phyloP scores from a whole-genome alignment of 2,888 invertebrate species.

The Dicyrtoma fusca region DNA sequence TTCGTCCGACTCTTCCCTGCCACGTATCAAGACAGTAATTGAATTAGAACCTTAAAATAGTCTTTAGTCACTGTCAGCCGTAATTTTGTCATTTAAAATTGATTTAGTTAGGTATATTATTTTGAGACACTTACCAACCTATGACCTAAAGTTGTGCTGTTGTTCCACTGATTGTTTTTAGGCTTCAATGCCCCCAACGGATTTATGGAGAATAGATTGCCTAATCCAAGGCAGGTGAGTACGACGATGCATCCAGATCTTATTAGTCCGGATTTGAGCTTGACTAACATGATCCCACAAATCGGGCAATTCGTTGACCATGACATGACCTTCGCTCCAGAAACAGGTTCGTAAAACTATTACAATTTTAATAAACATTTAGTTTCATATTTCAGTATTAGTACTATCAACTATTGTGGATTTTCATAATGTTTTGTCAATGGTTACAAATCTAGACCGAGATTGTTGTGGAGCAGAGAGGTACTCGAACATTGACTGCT shows the following conservation, averaged over 20 bases:
- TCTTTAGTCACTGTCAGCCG: neutral
- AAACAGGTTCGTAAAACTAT: constrained; percentile 8
- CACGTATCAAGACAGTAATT: constrained; percentile 18
- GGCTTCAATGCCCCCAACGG: constrained; percentile 27
- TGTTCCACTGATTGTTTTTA: no score
- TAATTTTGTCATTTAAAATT: neutral
- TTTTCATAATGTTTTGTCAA: no score
- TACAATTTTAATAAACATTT: neutral
- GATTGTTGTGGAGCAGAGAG: constrained; percentile 7
- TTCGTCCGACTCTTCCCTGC: constrained; percentile 8
- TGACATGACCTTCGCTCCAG: constrained; percentile 35
- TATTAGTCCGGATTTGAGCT: constrained; percentile 25
- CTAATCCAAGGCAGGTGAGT: constrained; percentile 27
- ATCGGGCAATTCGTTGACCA: constrained; percentile 35
- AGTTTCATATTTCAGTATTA: no score
- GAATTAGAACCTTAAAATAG: neutral
- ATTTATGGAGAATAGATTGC: neutral
- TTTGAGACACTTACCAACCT: no score
- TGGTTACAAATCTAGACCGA: constrained; percentile 20
- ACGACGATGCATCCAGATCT: constrained; percentile 28
- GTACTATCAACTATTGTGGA: no score
- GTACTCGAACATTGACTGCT: constrained; percentile 40
- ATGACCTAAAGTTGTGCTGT: no score
- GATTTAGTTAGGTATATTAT: neutral
- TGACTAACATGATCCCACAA: constrained; percentile 41